A percentile compares a stretch with the other conserved stretches of the same genome.
Conservation (phyloP, 2,888 invertebrate species). For the Lapara coniferarum region DNA sequence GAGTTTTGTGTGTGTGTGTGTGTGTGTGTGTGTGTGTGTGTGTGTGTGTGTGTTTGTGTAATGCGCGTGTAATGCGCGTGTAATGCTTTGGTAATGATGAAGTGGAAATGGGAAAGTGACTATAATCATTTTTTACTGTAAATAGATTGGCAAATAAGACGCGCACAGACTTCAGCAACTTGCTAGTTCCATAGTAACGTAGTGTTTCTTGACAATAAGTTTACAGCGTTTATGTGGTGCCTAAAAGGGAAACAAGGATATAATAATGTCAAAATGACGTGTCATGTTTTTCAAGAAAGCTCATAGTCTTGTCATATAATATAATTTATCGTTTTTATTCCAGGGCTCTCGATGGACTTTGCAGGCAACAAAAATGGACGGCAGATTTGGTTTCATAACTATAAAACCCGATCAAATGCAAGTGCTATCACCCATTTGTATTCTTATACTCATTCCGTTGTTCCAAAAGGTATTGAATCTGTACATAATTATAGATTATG, state of each 20-base stretch:
- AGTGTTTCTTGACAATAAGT: too few species aligned
- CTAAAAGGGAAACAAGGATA: too few species aligned
- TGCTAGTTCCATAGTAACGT: too few species aligned
- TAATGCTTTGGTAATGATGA: background rate
- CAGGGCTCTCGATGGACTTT: constrained; percentile 92
- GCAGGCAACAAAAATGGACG: constrained; percentile 91
- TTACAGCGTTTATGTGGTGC: too few species aligned
- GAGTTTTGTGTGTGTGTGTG: too few species aligned
- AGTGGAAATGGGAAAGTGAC: background rate
- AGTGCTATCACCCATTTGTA: constrained; percentile 89
- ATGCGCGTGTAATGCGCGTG: too few species aligned
- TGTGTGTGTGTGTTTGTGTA: too few species aligned
- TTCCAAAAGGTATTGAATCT: constrained; percentile 78
- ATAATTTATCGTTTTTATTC: constrained; percentile 31
- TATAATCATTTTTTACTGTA: background rate
- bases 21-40: too few species aligned
- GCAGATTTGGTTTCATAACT: constrained; percentile 84
- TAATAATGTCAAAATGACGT: too few species aligned
- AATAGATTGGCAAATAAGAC: background rate
- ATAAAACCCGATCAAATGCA: constrained; percentile 95
- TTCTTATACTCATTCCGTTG: constrained; percentile 88
- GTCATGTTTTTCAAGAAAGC: too few species aligned
- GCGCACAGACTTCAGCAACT: too few species aligned
- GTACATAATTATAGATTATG: background rate
- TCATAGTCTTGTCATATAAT: background rate